phyloP scores from a whole-genome alignment of 1,140 invertebrate species.

The Listronotus bonariensis region DNA sequence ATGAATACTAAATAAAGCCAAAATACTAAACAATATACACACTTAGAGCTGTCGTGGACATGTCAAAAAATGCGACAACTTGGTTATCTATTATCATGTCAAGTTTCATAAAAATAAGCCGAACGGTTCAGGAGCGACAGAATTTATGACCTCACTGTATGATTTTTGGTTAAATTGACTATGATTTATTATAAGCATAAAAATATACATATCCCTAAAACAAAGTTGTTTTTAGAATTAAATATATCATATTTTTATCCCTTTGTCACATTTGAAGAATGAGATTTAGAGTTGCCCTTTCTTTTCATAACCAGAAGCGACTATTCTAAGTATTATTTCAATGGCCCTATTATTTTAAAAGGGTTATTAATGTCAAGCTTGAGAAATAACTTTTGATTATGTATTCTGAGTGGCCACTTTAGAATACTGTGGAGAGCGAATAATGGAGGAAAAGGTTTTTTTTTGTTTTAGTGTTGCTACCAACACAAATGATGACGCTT shows the following conservation, averaged over 20 bases:
- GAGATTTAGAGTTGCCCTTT: slow-evolving; percentile 25
- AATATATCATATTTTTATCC: slow-evolving; percentile 26
- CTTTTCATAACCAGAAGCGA: slow-evolving; percentile 26
- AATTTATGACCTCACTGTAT: no score
- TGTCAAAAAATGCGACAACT: no score
- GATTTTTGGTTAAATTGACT: no score
- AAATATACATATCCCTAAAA: no score
- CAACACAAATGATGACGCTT: slow-evolving; percentile 6
- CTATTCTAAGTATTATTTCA: slow-evolving; percentile 29
- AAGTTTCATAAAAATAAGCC: no score
- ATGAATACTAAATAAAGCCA: no score
- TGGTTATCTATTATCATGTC: no score
- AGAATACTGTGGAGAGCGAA: slow-evolving; percentile 23
- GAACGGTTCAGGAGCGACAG: no score
- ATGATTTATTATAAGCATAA: no score
- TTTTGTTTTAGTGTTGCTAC: slow-evolving; percentile 12
- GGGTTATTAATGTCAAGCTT: slow-evolving; percentile 33
- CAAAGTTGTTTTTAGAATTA: no score
- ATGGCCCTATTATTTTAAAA: slow-evolving; percentile 33
- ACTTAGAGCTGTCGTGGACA: no score
- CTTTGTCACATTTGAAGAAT: slow-evolving; percentile 23
- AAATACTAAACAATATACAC: no score
- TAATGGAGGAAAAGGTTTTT: slow-evolving; percentile 25
- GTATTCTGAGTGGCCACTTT: slow-evolving; percentile 31
- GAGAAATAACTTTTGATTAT: slow-evolving; percentile 34